Evolutionary conservation across 1,140 invertebrate species (phyloP).

Genomic region (Apis cerana): DNA sequence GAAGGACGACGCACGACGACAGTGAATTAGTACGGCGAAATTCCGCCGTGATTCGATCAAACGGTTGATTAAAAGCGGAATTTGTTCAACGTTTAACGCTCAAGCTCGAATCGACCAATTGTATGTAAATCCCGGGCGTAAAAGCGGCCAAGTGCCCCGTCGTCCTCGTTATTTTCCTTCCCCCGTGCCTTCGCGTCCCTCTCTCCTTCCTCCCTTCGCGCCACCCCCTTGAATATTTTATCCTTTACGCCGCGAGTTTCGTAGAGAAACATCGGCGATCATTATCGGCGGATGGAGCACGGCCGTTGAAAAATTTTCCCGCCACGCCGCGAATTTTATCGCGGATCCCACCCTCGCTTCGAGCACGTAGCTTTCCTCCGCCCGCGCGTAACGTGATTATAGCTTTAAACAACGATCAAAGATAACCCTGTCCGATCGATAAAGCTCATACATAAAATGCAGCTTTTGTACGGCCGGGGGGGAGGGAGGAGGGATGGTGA

Average conservation of each 20-base stretch:
- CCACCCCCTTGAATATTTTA: slow-evolving; percentile 38
- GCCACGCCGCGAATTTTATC: slow-evolving; percentile 20
- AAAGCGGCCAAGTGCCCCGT: slow-evolving; percentile 4
- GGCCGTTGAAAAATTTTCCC: slow-evolving; percentile 25
- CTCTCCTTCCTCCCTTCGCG: neutral
- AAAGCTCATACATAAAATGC: slow-evolving; percentile 45
- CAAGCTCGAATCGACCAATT: slow-evolving; percentile 27
- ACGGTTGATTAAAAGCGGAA: slow-evolving; percentile 48
- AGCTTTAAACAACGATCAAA: slow-evolving; percentile 51
- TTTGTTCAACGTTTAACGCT: slow-evolving; percentile 47
- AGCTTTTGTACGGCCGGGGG: neutral
- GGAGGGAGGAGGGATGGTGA: no score
- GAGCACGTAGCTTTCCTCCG: neutral
- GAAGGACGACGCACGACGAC: neutral
- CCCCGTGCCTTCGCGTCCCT: neutral
- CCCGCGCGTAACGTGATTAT: slow-evolving; percentile 33
- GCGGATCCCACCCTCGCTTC: neutral
- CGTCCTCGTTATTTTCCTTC: slow-evolving; percentile 19
- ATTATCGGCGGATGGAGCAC: slow-evolving; percentile 13
- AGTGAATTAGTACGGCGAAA: slow-evolving; percentile 37
- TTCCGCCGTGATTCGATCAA: slow-evolving; percentile 40
- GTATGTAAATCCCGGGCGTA: slow-evolving; percentile 40
- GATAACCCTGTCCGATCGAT: slow-evolving; percentile 42
- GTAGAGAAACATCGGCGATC: slow-evolving; percentile 23
- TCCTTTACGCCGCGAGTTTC: slow-evolving; percentile 7